Base-by-base conservation (phyloP, 2,113 vertebrate genomes). In the Gymnorhina tibicen region DNA sequence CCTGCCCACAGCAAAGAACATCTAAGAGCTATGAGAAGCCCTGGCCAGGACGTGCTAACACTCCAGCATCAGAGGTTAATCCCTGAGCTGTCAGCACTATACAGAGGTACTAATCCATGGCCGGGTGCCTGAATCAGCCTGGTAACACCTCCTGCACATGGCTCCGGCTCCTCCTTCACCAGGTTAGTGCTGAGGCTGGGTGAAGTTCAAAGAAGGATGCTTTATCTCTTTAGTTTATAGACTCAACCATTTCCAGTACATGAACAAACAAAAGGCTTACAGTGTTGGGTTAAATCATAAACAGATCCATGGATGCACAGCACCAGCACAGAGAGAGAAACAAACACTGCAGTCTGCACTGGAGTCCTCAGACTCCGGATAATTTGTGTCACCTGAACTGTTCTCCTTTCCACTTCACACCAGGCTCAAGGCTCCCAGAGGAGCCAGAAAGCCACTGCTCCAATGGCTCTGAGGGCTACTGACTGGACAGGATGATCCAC, bases 31-130 rank as follows among this genome's bases (percentile, higher is more conserved):
- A 37, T 0, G 5, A 87, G 69, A 62, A 93, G 59, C 55, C 12
- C 24, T 70, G 26, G 72, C 55, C 55, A 77, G 32, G 35, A 88
- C 0, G 2, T 67, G 82, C 23, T 90, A 87, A 93, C 9, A 13
- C 58, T 77, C 41, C 59, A 52, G 60, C 76, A 81, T 55, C 72
- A 94, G 70, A 94, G 66, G 74, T 96, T 94, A 96, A 95, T 94
- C 59, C 60, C 23, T 0, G 1, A 33, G 81, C 78, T 93, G 89
- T 82, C 95, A 94, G 72, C 63, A 49, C 75, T 19, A 21, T 63
- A 58, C 59, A 78, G 75, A 93, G 81, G 89, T 80, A 85, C 35
- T 94, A 96, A 96, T 93, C 87, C 85, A 63, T 7, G 68, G 60
- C 64, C 0, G 0, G 28, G 32, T 70, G 75, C 85, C 72, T 58